Percentiles rank a stretch among this genome's conserved stretches.
These are phyloP conservation scores for Steatocranus sp. DNA, from an alignment of 2,797 vertebrate genomes.

Conservation along the genomic window DNA sequence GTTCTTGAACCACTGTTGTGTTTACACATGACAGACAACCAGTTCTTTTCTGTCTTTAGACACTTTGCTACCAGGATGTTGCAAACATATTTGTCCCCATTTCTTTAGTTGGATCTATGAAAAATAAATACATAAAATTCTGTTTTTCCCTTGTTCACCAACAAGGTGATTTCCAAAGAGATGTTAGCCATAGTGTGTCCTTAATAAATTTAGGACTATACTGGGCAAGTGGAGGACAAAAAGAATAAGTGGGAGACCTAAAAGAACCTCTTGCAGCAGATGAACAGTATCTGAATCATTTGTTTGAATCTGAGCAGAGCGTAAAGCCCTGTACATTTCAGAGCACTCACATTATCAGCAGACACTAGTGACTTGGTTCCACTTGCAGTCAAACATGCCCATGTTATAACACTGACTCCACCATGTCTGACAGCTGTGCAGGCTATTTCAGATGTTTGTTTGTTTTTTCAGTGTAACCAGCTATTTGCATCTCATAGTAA, in stretches of 20 bases:
- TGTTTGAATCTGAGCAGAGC: neutral
- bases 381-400: neutral
- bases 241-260: neutral
- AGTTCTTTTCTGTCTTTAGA: neutral
- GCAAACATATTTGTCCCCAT: neutral
- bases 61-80: neutral
- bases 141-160: neutral
- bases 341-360: neutral
- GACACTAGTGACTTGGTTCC: neutral
- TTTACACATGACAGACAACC: neutral
- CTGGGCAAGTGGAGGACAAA: neutral
- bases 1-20: neutral
- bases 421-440: neutral
- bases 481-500: neutral
- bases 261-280: neutral
- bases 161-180: neutral
- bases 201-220: neutral
- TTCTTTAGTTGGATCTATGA: neutral
- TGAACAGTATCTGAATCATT: neutral
- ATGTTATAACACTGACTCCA: neutral
- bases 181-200: neutral
- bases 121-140: neutral
- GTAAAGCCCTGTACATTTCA: neutral
- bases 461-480: neutral
- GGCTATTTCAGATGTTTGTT: neutral